Conservation (phyloP, 2,888 invertebrate genomes). For the Alitta virens region DNA sequence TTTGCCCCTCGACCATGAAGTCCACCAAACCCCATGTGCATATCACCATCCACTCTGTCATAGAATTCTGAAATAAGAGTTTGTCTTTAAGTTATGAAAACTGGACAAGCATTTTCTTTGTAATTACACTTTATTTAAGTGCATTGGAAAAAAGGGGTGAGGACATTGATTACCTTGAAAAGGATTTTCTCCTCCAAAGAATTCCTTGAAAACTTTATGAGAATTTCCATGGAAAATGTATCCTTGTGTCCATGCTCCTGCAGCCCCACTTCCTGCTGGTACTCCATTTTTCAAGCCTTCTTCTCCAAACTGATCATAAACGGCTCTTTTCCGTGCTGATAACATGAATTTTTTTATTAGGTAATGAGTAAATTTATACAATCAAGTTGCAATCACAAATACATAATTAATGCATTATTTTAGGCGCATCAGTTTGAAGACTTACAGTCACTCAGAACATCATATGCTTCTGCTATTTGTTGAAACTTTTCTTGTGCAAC, state of each 20-base stretch:
- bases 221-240: conserved; percentile 74
- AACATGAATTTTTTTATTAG: background rate
- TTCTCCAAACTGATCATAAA: conserved; percentile 88
- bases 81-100: no score
- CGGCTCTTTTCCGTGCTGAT: conserved; percentile 61
- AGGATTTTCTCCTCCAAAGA: conserved; percentile 81
- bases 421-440: no score
- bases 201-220: conserved; percentile 62
- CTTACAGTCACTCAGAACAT: conserved; percentile 56
- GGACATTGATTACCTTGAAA: conserved; percentile 64
- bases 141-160: no score
- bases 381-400: no score
- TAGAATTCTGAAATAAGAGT: conserved; percentile 49
- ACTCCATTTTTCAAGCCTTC: conserved; percentile 80
- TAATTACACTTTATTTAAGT: no score
- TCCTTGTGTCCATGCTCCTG: conserved; percentile 55
- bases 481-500: conserved; percentile 51
- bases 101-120: no score
- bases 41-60: conserved; percentile 56
- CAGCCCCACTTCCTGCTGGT: conserved; percentile 61
- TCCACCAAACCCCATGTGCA: conserved; percentile 58
- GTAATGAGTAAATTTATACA: no score
- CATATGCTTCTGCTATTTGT: conserved; percentile 57
- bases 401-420: no score
- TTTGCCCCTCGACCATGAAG: conserved; percentile 54